These are phyloP conservation scores for Sterrhoptilus dennistouni DNA, from an alignment of 2,113 vertebrate genomes.

Conservation along the genomic window DNA sequence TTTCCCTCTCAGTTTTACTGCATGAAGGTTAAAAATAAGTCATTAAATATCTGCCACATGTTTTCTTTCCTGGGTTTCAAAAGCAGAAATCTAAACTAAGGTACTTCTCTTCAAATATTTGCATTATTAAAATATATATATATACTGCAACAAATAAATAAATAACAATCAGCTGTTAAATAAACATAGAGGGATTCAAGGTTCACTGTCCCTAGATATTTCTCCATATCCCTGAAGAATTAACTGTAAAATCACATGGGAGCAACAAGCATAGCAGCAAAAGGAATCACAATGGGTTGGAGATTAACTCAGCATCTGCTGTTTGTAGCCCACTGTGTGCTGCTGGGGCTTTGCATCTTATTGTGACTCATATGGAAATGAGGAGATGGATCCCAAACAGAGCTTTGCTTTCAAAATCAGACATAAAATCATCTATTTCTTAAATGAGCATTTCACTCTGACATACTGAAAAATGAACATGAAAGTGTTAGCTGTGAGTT, in stretches of 20 bases:
- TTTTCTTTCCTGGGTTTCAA: background rate
- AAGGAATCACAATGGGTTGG: background rate
- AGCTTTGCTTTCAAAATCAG: background rate
- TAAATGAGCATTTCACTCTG: background rate
- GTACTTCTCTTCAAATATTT: background rate
- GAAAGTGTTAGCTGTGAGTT: background rate
- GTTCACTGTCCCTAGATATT: background rate
- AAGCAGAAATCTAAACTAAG: background rate
- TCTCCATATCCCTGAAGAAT: background rate
- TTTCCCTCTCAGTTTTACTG: conserved; percentile 25
- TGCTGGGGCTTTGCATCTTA: background rate
- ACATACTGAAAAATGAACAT: background rate
- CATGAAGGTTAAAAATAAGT: conserved; percentile 30
- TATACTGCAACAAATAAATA: background rate
- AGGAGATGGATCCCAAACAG: background rate
- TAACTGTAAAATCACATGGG: background rate
- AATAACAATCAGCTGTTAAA: background rate
- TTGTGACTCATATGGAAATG: background rate
- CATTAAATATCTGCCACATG: background rate
- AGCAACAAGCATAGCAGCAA: background rate
- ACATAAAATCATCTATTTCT: background rate
- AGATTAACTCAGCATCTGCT: background rate
- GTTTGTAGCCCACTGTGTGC: background rate
- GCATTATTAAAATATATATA: background rate
- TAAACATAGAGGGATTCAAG: background rate